Conservation (phyloP, 1,140 invertebrate genomes). For the Drosophila malerkotliana region DNA sequence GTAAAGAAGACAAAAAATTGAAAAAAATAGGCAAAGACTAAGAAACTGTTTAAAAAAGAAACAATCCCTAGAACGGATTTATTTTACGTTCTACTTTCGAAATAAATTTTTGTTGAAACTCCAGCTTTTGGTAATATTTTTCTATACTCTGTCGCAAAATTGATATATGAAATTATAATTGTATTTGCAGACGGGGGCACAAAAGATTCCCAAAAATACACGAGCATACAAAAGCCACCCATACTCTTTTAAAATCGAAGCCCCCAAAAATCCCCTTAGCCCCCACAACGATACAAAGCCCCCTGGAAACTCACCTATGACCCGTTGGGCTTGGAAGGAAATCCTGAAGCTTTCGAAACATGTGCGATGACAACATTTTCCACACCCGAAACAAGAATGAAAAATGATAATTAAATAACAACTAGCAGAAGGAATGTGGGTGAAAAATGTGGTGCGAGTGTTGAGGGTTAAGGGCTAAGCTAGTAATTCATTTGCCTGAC, state of each 20-base stretch:
- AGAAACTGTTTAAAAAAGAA: not conserved
- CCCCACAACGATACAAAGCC: not conserved
- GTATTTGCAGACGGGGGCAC: conserved; percentile 40
- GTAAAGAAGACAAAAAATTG: not conserved
- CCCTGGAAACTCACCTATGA: not conserved
- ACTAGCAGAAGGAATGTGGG: conserved; percentile 23
- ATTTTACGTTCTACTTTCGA: not conserved
- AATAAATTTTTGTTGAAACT: not conserved
- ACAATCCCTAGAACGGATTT: not conserved
- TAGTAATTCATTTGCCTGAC: conserved; percentile 62
- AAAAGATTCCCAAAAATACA: conserved; percentile 19
- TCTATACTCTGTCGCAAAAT: conserved; percentile 17
- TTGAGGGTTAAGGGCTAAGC: conserved; percentile 43
- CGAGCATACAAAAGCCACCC: conserved; percentile 2
- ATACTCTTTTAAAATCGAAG: not conserved
- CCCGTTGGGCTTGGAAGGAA: not conserved
- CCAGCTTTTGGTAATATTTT: not conserved
- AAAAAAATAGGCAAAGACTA: not conserved
- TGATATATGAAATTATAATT: conserved; percentile 72
- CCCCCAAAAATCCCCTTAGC: not conserved
- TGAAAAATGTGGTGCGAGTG: conserved; percentile 10
- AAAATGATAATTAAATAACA: conserved; percentile 74
- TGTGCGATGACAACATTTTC: conserved; percentile 54
- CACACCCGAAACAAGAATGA: conserved; percentile 43
- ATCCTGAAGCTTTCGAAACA: conserved; percentile 11